Evolutionary conservation across 92 coral and sea anemone genomes (phyloP).

Genomic region (Isaurus tuberculatus): DNA sequence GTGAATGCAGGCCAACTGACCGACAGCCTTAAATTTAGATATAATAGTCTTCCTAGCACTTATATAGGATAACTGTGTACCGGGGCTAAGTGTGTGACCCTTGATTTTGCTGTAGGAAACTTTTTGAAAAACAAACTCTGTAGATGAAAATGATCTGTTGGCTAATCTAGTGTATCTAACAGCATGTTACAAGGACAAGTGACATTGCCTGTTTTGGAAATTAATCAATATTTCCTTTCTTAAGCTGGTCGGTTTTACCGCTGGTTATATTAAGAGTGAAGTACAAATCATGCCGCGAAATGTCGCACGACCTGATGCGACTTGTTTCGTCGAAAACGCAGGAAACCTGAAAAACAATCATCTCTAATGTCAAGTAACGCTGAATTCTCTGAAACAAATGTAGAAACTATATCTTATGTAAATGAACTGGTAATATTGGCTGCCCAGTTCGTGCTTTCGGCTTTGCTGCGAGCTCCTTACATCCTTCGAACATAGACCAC

Average conservation of each 20-base stretch:
- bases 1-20: too few relatives aligned
- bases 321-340: conserved; percentile 12
- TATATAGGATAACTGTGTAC: too few relatives aligned
- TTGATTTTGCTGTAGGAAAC: too few relatives aligned
- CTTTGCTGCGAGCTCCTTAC: conserved; percentile 27
- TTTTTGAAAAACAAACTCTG: too few relatives aligned
- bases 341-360: conserved; percentile 23
- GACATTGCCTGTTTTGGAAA: conserved; percentile 18
- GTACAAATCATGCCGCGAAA: conserved; percentile 9
- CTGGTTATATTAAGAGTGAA: background rate
- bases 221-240: conserved; percentile 25
- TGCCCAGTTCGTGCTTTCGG: conserved; percentile 23
- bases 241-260: conserved; percentile 21
- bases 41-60: too few relatives aligned
- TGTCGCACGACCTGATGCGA: conserved; percentile 31
- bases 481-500: conserved; percentile 15
- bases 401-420: conserved; percentile 20
- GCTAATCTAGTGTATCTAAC: conserved; percentile 21
- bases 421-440: conserved; percentile 19
- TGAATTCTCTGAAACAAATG: conserved; percentile 25
- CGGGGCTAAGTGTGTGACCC: too few relatives aligned
- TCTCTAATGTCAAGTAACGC: conserved; percentile 6
- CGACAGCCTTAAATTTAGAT: too few relatives aligned
- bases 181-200: conserved; percentile 27
- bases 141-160: conserved; percentile 6